Base-by-base conservation (phyloP, 1,140 invertebrate species). In the Myzus persicae region DNA sequence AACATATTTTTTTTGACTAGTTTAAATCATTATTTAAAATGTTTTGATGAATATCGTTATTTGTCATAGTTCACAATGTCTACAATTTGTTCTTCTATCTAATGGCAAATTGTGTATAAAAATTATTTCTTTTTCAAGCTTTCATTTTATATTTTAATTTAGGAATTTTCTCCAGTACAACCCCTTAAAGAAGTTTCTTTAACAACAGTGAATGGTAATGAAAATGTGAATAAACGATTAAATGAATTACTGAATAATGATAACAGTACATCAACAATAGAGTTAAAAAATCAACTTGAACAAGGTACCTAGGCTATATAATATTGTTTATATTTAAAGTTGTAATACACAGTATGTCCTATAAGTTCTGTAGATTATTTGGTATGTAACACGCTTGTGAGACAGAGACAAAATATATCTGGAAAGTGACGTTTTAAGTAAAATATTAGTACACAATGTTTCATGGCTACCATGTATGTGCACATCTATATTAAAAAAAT, bases 141-240 rank as follows among this genome's bases (percentile, higher is more conserved):
- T 76, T 76, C 36, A 18, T 76, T 20, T 76, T 36, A 6, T 76
- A 44, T 26, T 51, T 38, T 42, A n/a, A 67, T 67, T 59, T n/a
- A 90, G 89, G 51, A 90, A 11, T 90, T 67, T 67, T 90, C 89
- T 59, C 2, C 38, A n/a, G 18, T 8, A 67, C 48, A 42, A n/a
- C n/a, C 90, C 14, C 42, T 81, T 38, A 81, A 48, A 38, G 38
- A 93, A 59, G 91, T 93, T 93, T 42, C n/a, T 51, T 54, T 93
- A 24, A 84, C 24, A n/a, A 85, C n/a, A 51, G 46, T 84, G 6
- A 40, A 9, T 40, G 14, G 31, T 22, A 93, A 85, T 42, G 91
- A 85, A 6, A 93, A 93, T 93, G 91, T 93, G 5, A 92, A 82
- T 92, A 22, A 82, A 40, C 38, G 38, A 42, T 1, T 90, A 42